Conservation (phyloP, 2,888 invertebrate species). For the Liposcelis brunnea region DNA sequence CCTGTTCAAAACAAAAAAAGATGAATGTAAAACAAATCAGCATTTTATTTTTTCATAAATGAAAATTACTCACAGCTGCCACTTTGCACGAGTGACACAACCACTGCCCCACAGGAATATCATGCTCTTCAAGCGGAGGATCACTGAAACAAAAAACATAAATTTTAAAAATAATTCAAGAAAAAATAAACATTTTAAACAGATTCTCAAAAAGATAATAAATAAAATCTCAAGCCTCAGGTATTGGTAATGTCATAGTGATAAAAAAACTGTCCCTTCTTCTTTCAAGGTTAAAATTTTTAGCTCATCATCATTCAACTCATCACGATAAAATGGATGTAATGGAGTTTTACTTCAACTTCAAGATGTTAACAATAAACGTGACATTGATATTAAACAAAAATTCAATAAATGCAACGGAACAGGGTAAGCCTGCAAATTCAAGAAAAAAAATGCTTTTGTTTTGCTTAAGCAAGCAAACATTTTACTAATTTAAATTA, state of each 20-base stretch:
- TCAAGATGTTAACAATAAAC: too few relatives aligned
- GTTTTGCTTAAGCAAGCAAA: too few relatives aligned
- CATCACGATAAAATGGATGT: background rate
- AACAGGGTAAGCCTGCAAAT: too few relatives aligned
- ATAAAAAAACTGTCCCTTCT: constrained; percentile 3
- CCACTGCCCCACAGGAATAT: constrained; percentile 85
- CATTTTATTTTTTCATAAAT: background rate
- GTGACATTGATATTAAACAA: too few relatives aligned
- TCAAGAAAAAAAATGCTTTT: too few relatives aligned
- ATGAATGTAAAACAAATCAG: background rate
- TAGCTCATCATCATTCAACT: constrained; percentile 13
- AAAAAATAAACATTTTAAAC: background rate
- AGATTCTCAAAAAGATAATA: background rate
- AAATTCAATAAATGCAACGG: too few relatives aligned
- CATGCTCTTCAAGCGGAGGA: constrained; percentile 77
- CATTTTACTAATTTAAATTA: too few relatives aligned
- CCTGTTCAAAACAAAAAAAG: background rate
- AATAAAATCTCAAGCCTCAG: constrained; percentile 1
- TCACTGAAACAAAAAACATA: constrained; percentile 42
- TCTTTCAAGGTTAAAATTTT: constrained; percentile 1
- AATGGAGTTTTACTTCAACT: too few relatives aligned
- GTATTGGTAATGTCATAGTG: background rate
- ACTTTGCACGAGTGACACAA: constrained; percentile 61
- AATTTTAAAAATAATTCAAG: constrained; percentile 3
- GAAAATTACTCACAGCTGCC: constrained; percentile 14